Base-by-base conservation (phyloP, 2,797 vertebrate species). In the Premnoplex brunnescens region DNA sequence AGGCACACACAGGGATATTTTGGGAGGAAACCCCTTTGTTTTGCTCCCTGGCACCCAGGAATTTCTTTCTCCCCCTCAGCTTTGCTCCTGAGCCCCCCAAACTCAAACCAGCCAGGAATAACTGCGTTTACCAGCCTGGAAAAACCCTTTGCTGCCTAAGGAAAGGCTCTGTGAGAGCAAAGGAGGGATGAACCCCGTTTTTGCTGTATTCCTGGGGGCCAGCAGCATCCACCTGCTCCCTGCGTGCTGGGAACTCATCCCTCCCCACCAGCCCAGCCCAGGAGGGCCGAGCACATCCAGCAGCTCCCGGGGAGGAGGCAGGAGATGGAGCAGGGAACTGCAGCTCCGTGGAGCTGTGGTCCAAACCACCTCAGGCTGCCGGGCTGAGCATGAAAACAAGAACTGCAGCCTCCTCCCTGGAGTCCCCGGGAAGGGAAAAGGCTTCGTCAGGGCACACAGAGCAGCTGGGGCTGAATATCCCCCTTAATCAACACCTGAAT, bases 181-280 rank as follows among this genome's bases (percentile, higher is more conserved):
- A 41, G 52, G 1, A 6, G 1, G 19, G 14, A 21, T 17, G 5
- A 10, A 3, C 18, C 34, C 2, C 10, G 0, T 71, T 60, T 32
- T 58, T 23, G 12, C 0, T 1, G 0, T 6, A 1, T 41, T 20
- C 16, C 30, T 20, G 73, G 58, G 73, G 56, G 16, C 43, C n/a
- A 15, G 17, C 5, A 26, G 54, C 58, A 43, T 14, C 66, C 66
- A 7, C 37, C 75, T 22, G 64, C 89, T 41, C 66, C 75, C 71
- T 0, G 8, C 0, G n/a, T 2, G 1, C 2, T 4, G 36, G 68
- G 51, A 79, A 58, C 64, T 1, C 37, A 3, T 44, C 34, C 54
- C 54, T 39, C 22, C 3, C 1, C 21, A 2, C 1, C 55, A 52
- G 60, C 56, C 2, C 55, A n/a, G 41, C 56, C 1, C 13, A 8